phyloP scores from a whole-genome alignment of 1,140 invertebrate genomes.

The Drosophila arawakana region DNA sequence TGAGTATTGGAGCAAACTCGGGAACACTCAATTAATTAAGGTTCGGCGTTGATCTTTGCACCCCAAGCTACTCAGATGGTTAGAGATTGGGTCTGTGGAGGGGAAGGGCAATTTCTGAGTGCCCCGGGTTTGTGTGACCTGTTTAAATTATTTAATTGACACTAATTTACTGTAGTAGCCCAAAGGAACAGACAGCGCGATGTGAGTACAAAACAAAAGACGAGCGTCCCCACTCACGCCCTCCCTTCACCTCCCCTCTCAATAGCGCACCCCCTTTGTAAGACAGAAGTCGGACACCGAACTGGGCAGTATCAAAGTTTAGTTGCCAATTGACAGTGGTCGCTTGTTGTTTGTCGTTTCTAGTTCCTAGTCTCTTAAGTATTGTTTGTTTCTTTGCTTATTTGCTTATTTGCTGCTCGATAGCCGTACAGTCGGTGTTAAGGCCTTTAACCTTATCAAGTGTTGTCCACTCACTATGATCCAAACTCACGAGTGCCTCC shows the following conservation, averaged over 20 bases:
- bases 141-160: conserved; percentile 84
- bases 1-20: conserved; percentile 11
- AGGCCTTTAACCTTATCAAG: conserved; percentile 1
- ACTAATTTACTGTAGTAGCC: conserved; percentile 80
- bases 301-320: conserved; percentile 23
- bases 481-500: not conserved
- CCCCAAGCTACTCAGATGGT: conserved; percentile 51
- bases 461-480: not conserved
- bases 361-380: not conserved
- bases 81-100: conserved; percentile 15
- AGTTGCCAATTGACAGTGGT: conserved; percentile 58
- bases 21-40: conserved; percentile 79
- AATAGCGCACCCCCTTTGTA: not conserved
- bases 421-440: conserved; percentile 10
- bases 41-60: conserved; percentile 79
- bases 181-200: conserved; percentile 39
- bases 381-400: not conserved
- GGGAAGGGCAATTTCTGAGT: not conserved
- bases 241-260: too few relatives aligned
- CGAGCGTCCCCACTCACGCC: not conserved
- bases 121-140: conserved; percentile 58
- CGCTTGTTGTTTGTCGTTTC: conserved; percentile 36
- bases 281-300: conserved; percentile 10
- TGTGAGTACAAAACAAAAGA: conserved; percentile 30
- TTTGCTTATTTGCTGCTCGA: not conserved